Evolutionary conservation across 2,888 invertebrate species (phyloP), one percentile per base, ranked within the genome.

Genomic region (Brachynemurus nebulosus): DNA sequence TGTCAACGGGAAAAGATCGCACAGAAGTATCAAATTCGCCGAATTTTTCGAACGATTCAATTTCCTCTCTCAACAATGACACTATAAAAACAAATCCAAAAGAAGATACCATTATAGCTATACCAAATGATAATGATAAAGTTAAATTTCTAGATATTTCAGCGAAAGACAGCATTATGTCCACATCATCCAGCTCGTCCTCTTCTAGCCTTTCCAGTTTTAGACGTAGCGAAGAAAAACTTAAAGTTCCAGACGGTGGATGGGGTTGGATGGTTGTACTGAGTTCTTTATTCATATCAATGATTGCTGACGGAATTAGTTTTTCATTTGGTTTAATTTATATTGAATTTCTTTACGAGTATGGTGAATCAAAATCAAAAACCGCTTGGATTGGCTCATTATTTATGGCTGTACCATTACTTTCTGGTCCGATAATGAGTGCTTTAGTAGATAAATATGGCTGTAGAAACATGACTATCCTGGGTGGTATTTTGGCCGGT

Each of bases 251-350:
- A 0, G 86, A 88, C 54, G 86, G 86, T 1, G 88, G 83, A 2
- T 89, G 85, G 81, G 89, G 89, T 7, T 91, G 90, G 91, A 71
- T 89, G 16, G 84, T 95, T 1, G 92, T 95, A 0, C 62, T 83
- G 30, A 80, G 90, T 3, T 86, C 90, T 0, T 76, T 95, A 51
- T 61, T 89, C 34, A 79, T 91, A 45, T 90, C 90, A 16, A 76
- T 90, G 67, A 83, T 95, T 40, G 88, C 90, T 30, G 95, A 95
- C 62, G 95, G 95, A 0, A 78, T 93, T 45, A 88, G 89, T 41
- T 91, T 93, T 61, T 89, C 90, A 1, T 93, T 93, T 61, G 96
- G 95, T 1, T 68, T 93, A 14, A 70, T 95, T 7, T 90, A 85
- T 58, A 80, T 85, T 1, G 82, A 90, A 56, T 80, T 93, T 55